Conservation (phyloP, 1,140 invertebrate genomes). For the Pogonomyrmex californicus region DNA sequence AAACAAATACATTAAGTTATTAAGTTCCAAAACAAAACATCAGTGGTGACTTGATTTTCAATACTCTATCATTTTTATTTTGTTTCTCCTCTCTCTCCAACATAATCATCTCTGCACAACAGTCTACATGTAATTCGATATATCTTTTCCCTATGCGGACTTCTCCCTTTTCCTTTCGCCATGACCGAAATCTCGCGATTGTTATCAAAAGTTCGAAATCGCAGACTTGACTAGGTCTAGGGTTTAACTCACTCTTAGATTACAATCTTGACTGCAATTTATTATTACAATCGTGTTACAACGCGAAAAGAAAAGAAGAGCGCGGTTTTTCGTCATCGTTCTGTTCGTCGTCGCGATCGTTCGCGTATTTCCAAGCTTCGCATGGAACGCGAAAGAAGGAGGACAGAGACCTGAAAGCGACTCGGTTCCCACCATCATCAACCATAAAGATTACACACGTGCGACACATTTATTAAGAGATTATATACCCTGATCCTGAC, state of each 20-base stretch:
- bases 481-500: neutral
- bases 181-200: conserved; percentile 9
- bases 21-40: conserved; percentile 81
- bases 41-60: conserved; percentile 80
- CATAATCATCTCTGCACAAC: conserved; percentile 20
- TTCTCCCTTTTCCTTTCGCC: conserved; percentile 56
- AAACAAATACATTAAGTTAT: conserved; percentile 82
- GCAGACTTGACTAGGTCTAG: too few relatives aligned
- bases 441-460: conserved; percentile 33
- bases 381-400: conserved; percentile 42
- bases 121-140: conserved; percentile 29
- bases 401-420: neutral
- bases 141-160: conserved; percentile 2
- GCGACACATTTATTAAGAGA: conserved; percentile 17
- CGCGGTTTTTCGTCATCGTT: conserved; percentile 38
- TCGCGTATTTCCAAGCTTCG: conserved; percentile 26
- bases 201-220: neutral
- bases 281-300: neutral
- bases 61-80: conserved; percentile 64
- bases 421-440: conserved; percentile 33
- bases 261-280: neutral
- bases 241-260: neutral
- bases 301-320: conserved; percentile 12
- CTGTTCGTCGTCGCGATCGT: conserved; percentile 39
- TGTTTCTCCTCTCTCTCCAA: conserved; percentile 1